Conservation (phyloP, 2,888 invertebrate genomes). For the Pardosa pseudoannulata region DNA sequence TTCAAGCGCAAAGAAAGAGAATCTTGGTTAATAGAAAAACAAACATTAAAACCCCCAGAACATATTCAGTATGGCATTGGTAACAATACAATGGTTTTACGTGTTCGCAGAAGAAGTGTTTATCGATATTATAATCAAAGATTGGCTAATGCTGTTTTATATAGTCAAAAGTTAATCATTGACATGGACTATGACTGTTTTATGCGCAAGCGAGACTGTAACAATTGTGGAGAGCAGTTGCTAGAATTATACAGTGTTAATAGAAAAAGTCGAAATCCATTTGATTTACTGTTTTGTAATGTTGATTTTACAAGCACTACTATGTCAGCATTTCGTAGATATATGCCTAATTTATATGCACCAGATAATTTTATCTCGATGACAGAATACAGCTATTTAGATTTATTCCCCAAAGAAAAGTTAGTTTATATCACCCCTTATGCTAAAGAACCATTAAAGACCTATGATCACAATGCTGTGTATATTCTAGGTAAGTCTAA, state of each 20-base stretch:
- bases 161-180: constrained; percentile 86
- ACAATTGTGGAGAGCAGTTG: constrained; percentile 88
- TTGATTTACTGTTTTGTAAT: constrained; percentile 83
- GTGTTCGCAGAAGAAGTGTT: constrained; percentile 83
- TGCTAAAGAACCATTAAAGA: constrained; percentile 83
- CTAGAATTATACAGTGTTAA: constrained; percentile 86
- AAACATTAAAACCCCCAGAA: constrained; percentile 39
- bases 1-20: constrained; percentile 32
- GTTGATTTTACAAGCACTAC: constrained; percentile 40
- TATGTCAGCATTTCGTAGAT: constrained; percentile 32
- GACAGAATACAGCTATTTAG: constrained; percentile 85
- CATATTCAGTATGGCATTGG: constrained; percentile 80
- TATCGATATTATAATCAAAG: constrained; percentile 82
- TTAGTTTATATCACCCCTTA: constrained; percentile 93
- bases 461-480: constrained; percentile 86
- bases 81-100: constrained; percentile 83
- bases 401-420: constrained; percentile 87
- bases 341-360: constrained; percentile 60
- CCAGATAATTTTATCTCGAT: constrained; percentile 85
- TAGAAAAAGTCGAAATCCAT: constrained; percentile 85
- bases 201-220: constrained; percentile 86
- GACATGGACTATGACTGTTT: constrained; percentile 89
- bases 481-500: constrained; percentile 87
- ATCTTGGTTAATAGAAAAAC: constrained; percentile 42
- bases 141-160: constrained; percentile 79